Base-by-base conservation (phyloP, 2,797 vertebrate genomes). In the Melanogrammus aeglefinus region DNA sequence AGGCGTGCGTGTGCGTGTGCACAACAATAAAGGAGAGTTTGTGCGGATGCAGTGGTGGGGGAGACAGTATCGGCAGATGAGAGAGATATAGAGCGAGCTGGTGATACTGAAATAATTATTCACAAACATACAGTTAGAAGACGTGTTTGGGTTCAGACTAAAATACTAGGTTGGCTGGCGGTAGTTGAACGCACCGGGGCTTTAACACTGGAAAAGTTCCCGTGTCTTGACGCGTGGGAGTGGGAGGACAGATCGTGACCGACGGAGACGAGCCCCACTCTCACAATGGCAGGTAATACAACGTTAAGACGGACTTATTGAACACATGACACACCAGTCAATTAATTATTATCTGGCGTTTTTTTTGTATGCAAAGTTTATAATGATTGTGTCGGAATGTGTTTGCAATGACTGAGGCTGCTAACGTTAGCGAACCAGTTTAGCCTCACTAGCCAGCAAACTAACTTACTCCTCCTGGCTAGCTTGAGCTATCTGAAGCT, bases 221-320 rank as follows among this genome's bases (percentile, higher is more conserved):
- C 87, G 87, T 85, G 84, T 86, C 86, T 70, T 86, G 81, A 35
- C 85, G 92, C 88, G 91, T 90, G 92, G 91, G 92, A 92, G 92
- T 85, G 86, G 91, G 89, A 87, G 63, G 63, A 63, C 24, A 88
- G 89, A 89, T 91, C 91, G 91, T 91, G 91, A 92, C 89, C 81
- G 88, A 88, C 87, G 80, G 90, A 90, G 91, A 78, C 80, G 72
- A 91, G 90, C 90, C 82, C 90, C 92, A 70, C 84, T 91, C 90
- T 92, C 92, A 82, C 90, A 92, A 95, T 95, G 94, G 94, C 94
- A 94, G 94, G 94, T 95, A 94, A 83, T 21, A 31, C 13, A 18
- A 27, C 44, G 5, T 4, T 8, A n/a, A 51, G 47, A 29, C 18
- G 89, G 75, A 77, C 21, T 77, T 0, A 41, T 41, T 0, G 41